Conservation (phyloP, 2,113 vertebrate species). For the Zapornia atra region DNA sequence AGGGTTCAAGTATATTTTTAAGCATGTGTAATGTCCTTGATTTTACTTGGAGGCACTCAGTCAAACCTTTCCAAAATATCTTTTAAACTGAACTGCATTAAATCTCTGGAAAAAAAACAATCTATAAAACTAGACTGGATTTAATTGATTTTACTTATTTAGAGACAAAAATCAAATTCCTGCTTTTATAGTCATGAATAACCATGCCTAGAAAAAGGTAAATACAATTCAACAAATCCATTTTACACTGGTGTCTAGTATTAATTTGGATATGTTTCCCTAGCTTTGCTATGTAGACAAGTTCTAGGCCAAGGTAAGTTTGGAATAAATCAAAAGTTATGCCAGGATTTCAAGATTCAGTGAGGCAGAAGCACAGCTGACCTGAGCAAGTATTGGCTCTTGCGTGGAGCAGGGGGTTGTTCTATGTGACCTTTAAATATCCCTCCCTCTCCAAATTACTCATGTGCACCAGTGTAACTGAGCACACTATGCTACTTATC, state of each 20-base stretch:
- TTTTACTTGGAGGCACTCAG: neutral
- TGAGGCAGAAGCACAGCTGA: neutral
- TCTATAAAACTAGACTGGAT: neutral
- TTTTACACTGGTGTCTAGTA: neutral
- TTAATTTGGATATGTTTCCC: neutral
- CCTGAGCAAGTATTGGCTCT: neutral
- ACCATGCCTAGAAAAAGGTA: neutral
- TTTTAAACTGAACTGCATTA: neutral
- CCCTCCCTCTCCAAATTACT: neutral
- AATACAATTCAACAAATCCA: neutral
- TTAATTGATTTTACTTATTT: neutral
- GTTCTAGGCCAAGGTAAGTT: neutral
- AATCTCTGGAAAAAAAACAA: neutral
- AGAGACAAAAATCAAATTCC: slow-evolving; percentile 5
- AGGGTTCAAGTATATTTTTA: neutral
- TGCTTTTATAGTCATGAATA: neutral
- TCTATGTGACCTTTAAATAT: neutral
- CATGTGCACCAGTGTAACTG: neutral
- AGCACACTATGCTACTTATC: neutral
- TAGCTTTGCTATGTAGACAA: neutral
- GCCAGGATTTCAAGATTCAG: neutral
- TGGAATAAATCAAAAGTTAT: neutral
- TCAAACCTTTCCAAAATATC: neutral
- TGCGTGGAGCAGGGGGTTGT: neutral
- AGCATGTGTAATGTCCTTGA: neutral